phyloP scores from a whole-genome alignment of 2,888 invertebrate species.

The Petrophora chlorosata region DNA sequence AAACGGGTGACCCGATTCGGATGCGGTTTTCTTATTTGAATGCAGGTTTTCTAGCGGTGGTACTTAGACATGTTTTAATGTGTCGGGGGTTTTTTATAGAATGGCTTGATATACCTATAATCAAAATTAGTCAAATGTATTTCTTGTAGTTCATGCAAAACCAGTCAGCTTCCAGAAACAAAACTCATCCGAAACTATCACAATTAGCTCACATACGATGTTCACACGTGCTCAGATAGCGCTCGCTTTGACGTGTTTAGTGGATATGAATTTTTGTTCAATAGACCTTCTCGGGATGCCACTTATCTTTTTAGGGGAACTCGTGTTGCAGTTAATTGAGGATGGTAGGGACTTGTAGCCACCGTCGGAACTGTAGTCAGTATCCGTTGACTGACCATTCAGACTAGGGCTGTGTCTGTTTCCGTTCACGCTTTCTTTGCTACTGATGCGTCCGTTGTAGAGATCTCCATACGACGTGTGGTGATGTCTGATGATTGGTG shows the following conservation, averaged over 20 bases:
- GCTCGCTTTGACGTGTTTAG: conserved; percentile 76
- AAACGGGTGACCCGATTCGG: too few relatives aligned
- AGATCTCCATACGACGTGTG: conserved; percentile 78
- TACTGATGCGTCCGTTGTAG: conserved; percentile 72
- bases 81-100: background rate
- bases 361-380: conserved; percentile 80
- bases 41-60: too few relatives aligned
- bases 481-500: conserved; percentile 62
- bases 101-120: too few relatives aligned
- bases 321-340: conserved; percentile 70
- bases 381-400: conserved; percentile 77
- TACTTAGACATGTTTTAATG: background rate
- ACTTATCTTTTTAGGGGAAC: conserved; percentile 73
- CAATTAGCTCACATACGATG: conserved; percentile 31
- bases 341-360: conserved; percentile 81
- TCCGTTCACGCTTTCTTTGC: conserved; percentile 73
- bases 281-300: conserved; percentile 78
- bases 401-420: conserved; percentile 72
- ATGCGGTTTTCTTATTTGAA: too few relatives aligned
- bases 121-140: background rate
- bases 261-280: conserved; percentile 73
- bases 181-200: conserved; percentile 42
- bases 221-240: conserved; percentile 58
- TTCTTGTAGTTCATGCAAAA: conserved; percentile 7
- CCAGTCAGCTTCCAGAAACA: conserved; percentile 9